Evolutionary conservation across 2,113 vertebrate genomes (phyloP).

Genomic region (Tetrax tetrax): DNA sequence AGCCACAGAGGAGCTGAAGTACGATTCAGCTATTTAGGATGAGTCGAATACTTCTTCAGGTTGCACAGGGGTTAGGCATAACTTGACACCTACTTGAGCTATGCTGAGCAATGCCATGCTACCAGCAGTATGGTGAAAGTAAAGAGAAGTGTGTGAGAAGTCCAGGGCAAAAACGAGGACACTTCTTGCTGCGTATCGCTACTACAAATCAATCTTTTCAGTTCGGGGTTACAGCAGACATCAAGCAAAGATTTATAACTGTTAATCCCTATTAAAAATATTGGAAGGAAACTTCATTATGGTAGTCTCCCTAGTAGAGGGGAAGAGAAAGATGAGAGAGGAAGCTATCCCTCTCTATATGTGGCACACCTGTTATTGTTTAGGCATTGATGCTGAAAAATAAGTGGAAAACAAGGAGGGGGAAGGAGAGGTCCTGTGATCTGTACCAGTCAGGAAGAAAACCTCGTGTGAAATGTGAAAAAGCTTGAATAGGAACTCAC

Average conservation of each 20-base stretch:
- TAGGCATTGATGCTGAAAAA: background rate
- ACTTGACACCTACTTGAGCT: conserved; percentile 35
- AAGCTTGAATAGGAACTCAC: background rate
- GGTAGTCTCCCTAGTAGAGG: background rate
- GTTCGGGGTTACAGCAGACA: background rate
- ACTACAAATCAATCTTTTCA: background rate
- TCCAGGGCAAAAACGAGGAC: background rate
- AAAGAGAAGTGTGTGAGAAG: background rate
- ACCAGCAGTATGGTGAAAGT: background rate
- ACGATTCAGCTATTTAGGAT: background rate
- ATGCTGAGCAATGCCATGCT: background rate
- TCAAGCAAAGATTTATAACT: background rate
- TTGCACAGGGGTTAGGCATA: background rate
- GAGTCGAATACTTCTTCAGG: conserved; percentile 17
- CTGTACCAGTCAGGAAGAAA: background rate
- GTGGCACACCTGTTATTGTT: background rate
- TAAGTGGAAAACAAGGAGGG: background rate
- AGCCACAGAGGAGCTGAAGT: background rate
- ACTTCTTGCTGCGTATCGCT: background rate
- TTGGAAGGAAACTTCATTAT: background rate
- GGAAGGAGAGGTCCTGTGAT: background rate
- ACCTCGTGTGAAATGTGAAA: background rate
- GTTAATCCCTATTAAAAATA: background rate
- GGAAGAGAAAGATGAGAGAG: background rate
- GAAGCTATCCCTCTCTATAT: background rate